phyloP scores from a whole-genome alignment of 1,140 invertebrate species.

The Drosophila orena region DNA sequence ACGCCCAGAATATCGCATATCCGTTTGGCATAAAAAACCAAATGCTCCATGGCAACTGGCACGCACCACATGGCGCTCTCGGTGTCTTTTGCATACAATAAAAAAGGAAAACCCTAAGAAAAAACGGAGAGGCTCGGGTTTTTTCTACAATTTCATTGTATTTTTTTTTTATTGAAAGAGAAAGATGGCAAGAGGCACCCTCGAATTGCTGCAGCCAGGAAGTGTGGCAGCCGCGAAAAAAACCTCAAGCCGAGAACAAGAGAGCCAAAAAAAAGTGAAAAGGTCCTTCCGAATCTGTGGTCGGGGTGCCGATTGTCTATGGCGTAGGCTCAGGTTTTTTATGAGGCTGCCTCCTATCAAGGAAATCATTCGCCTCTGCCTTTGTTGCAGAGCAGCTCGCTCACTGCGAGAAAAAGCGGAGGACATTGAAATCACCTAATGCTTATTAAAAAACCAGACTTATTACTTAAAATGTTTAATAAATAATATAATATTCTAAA shows the following conservation, averaged over 20 bases:
- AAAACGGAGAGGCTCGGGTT: constrained; percentile 68
- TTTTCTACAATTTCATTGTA: constrained; percentile 77
- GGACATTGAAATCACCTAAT: too few species aligned
- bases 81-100: constrained; percentile 71
- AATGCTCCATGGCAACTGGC: constrained; percentile 56
- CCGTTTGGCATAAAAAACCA: constrained; percentile 77
- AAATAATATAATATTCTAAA: too few species aligned
- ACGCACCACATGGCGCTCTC: constrained; percentile 78
- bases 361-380: constrained; percentile 67
- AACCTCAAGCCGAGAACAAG: constrained; percentile 31
- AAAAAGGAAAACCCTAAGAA: constrained; percentile 34
- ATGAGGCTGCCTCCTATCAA: constrained; percentile 49
- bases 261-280: constrained; percentile 73
- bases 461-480: too few species aligned
- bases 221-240: constrained; percentile 75
- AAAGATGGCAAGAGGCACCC: constrained; percentile 72
- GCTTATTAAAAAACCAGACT: too few species aligned
- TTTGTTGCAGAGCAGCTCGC: constrained; percentile 19
- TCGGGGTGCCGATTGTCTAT: constrained; percentile 78
- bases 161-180: constrained; percentile 77
- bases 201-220: constrained; percentile 77
- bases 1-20: constrained; percentile 79
- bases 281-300: constrained; percentile 67
- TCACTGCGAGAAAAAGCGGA: not conserved
- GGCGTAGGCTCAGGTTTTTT: constrained; percentile 45